Percentiles rank a stretch among this genome's conserved stretches.
These are phyloP conservation scores for Syrrhaptes paradoxus DNA, from an alignment of 2,113 vertebrate species.

Conservation along the genomic window DNA sequence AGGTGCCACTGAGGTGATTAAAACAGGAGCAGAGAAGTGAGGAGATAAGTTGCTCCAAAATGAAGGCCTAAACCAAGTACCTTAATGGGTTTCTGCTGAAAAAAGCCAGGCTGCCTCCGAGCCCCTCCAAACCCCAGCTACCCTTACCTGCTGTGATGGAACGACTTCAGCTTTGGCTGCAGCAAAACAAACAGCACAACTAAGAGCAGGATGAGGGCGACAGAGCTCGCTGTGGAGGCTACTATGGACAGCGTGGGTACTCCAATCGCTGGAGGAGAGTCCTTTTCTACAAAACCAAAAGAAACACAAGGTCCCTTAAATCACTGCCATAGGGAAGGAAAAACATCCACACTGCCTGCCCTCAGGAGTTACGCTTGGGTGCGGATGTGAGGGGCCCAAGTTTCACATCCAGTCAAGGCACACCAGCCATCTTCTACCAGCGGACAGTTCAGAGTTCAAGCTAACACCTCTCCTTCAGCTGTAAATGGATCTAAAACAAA, in stretches of 20 bases:
- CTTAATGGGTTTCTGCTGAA: not conserved
- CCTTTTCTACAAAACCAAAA: slow-evolving; percentile 82
- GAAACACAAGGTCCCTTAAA: not conserved
- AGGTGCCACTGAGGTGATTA: not conserved
- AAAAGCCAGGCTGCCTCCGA: not conserved
- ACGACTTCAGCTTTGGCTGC: slow-evolving; percentile 97
- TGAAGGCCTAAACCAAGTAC: not conserved
- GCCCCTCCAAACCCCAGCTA: not conserved
- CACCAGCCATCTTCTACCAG: not conserved
- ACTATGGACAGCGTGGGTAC: slow-evolving; percentile 93
- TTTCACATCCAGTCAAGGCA: not conserved
- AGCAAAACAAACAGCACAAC: slow-evolving; percentile 96
- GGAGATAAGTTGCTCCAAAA: not conserved
- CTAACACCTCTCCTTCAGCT: not conserved
- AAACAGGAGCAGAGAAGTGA: not conserved
- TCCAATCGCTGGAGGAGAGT: slow-evolving; percentile 82
- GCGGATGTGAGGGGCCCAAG: not conserved
- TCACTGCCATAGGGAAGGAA: not conserved
- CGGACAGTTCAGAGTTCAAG: not conserved
- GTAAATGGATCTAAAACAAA: not conserved
- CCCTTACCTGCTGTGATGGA: slow-evolving; percentile 94
- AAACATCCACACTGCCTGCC: not conserved
- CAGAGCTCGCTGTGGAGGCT: slow-evolving; percentile 92
- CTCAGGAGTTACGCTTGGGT: not conserved
- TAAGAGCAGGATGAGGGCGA: slow-evolving; percentile 92